Evolutionary conservation across 2,888 invertebrate genomes (phyloP), one percentile per base, ranked within the genome.

Genomic region (Parnassius apollo): DNA sequence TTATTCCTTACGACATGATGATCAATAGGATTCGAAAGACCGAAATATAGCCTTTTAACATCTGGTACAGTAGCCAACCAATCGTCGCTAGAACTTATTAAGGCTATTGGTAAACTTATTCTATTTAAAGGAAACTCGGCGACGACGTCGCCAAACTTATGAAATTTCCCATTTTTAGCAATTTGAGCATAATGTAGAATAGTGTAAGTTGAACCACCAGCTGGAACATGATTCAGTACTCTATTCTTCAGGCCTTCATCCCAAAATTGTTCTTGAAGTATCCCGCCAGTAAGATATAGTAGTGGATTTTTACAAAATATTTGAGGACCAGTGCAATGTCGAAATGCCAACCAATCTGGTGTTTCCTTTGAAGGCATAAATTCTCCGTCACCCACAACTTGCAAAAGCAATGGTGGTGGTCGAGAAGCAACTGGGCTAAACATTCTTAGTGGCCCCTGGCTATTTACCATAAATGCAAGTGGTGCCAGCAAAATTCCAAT

Each of bases 161-260:
- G 86, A 69, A 88, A 87, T 66, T 78, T 83, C 12, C 78, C 80
- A 67, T 68, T 83, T 48, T 75, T 75, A 0, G 79, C 68, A 49
- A 85, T 57, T 66, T 85, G 82, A n/a, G 80, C 76, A 52, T 82
- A 88, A 66, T 88, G 88, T 46, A 83, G 51, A 48, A 88, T 75
- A 2, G 87, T 88, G 51, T 82, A 74, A 0, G 82, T 81, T 0
- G 88, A 88, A 13, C 77, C 81, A 2, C 88, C 88, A 2, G 87
- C 83, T 1, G 88, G 87, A 2, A 83, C 70, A 55, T 86, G 82
- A 58, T 81, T 76, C 2, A 84, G 57, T 10, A 88, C 65, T 54
- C 76, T 77, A 2, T 79, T 77, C 9, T 79, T 45, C 48, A 84
- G 82, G 69, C 73, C 77, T 2, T 69, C 59, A 62, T 79, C 75